Evolutionary conservation across 2,888 invertebrate species (phyloP), one percentile per base, ranked within the genome.

Genomic region (Oxycera nigricornis): DNA sequence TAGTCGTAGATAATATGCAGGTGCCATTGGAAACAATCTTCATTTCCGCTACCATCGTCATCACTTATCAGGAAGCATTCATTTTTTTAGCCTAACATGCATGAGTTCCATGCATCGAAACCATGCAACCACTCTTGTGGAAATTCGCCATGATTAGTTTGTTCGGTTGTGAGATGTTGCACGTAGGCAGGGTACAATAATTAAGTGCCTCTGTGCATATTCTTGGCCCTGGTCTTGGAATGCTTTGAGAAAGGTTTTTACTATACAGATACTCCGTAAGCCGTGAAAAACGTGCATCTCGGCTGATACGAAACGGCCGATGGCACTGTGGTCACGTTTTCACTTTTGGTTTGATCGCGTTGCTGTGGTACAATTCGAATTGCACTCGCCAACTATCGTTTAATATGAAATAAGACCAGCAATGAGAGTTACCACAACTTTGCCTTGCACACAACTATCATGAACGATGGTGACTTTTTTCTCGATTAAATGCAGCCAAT

Each of bases 81-180:
- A 26, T 61, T n/a, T n/a, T n/a, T n/a, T n/a, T n/a, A 17, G 31
- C 30, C 11, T 17, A 24, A 28, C 17, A 59, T 24, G 30, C 9
- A 26, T 30, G 59, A 30, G 59, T n/a, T 26, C 59, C 11, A 14
- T 55, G 55, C 55, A 55, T 9, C 55, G 24, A 7, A 55, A 22
- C 6, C 55, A 24, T 55, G 55, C 55, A 55, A 24, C 55, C 6
- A 50, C 11, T 2, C 55, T 22, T 55, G 55, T 6, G 39, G 14
- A 14, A 7, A 55, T 9, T 20, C 22, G 24, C 22, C 3, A 0
- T 55, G 22, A 22, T 2, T 2, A 4, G 22, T 7, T 24, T 22
- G 6, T 1, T 55, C 24, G 4, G 22, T 76, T 78, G 75, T 77
- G 77, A 78, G 74, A 75, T 57, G 78, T 67, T 76, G 72, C 78